phyloP scores from a whole-genome alignment of 2,888 invertebrate genomes.

The Pammene fasciana region DNA sequence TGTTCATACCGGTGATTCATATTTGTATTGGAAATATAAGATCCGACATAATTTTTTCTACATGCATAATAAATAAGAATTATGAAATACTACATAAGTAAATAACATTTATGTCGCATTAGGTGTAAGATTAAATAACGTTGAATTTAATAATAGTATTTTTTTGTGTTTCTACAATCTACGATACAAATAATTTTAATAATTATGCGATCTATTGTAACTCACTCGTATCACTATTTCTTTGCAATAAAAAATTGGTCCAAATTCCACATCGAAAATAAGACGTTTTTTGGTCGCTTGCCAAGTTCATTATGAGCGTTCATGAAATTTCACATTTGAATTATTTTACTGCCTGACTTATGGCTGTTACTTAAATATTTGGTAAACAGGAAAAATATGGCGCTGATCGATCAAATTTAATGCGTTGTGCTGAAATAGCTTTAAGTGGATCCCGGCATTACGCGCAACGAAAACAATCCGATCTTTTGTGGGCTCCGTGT shows the following conservation, averaged over 20 bases:
- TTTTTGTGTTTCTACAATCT: too few species aligned
- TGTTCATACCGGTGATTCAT: too few species aligned
- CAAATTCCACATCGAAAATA: conserved; percentile 84
- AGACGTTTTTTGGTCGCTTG: conserved; percentile 83
- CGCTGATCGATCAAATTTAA: conserved; percentile 82
- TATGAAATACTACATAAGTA: too few species aligned
- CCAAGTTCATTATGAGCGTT: conserved; percentile 84
- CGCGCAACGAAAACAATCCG: conserved; percentile 42
- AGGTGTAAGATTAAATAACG: too few species aligned
- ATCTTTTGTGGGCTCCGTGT: conserved; percentile 43
- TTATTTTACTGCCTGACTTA: conserved; percentile 84
- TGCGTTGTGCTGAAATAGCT: conserved; percentile 74
- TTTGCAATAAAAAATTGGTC: conserved; percentile 82
- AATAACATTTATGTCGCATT: too few species aligned
- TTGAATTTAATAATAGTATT: too few species aligned
- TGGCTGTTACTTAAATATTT: conserved; percentile 83
- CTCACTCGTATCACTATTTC: conserved; percentile 72
- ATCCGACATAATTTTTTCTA: too few species aligned
- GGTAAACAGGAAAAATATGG: conserved; percentile 84
- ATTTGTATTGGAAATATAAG: too few species aligned
- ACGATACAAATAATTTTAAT: conserved; percentile 46
- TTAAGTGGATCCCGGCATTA: conserved; percentile 74
- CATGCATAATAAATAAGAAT: too few species aligned
- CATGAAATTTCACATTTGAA: conserved; percentile 84
- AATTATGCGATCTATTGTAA: conserved; percentile 69